Evolutionary conservation across 2,797 vertebrate species (phyloP).

Genomic region (Chiloscyllium punctatum): DNA sequence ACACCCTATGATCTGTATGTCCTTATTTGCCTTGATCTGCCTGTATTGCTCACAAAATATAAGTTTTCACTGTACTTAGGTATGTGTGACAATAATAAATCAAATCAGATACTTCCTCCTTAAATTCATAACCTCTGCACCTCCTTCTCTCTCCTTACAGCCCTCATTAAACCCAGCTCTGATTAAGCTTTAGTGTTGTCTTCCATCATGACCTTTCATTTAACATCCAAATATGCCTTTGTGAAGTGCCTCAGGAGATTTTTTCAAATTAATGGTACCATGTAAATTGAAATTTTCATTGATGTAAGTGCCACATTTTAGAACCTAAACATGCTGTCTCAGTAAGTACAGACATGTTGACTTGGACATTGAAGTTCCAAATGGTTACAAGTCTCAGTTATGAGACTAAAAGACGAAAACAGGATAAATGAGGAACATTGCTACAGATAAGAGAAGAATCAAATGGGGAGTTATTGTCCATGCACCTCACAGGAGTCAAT

Average conservation of each 20-base stretch:
- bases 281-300: background rate
- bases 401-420: background rate
- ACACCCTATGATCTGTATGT: too few species aligned
- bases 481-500: background rate
- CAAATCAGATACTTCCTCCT: background rate
- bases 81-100: too few species aligned
- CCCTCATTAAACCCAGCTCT: background rate
- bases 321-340: background rate
- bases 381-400: background rate
- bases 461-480: background rate
- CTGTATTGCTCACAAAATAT: too few species aligned
- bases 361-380: background rate
- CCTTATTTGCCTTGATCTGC: too few species aligned
- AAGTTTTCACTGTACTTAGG: too few species aligned
- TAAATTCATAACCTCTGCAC: background rate
- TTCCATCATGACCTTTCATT: background rate
- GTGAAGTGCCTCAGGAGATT: background rate
- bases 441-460: background rate
- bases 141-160: background rate
- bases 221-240: background rate
- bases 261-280: background rate
- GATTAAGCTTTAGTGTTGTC: background rate
- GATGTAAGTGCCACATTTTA: background rate
- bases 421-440: background rate
- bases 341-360: background rate